Conservation (phyloP, 2,113 vertebrate genomes). For the Phasianus colchicus region DNA sequence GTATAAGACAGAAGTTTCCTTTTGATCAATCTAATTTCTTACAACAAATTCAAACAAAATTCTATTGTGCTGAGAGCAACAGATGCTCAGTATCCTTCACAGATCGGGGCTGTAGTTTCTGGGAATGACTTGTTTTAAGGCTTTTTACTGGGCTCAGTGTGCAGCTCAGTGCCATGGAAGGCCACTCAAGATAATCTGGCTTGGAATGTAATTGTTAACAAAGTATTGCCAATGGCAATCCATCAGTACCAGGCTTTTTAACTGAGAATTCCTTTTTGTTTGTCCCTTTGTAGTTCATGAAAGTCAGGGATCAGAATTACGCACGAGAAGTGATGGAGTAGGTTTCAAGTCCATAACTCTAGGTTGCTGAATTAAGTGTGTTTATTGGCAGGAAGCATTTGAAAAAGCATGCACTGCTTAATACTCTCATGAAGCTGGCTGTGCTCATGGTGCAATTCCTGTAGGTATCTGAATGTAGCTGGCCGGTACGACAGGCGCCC, state of each 20-base stretch:
- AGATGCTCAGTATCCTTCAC: neutral
- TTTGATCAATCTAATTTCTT: neutral
- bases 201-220: neutral
- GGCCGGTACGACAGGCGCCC: conserved; percentile 94
- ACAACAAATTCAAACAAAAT: neutral
- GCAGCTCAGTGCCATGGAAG: neutral
- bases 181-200: neutral
- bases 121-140: neutral
- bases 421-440: neutral
- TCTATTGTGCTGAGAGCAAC: neutral
- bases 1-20: neutral
- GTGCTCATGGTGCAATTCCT: neutral
- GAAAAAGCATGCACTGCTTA: neutral
- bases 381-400: neutral
- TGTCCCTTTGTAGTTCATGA: neutral
- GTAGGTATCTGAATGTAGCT: conserved; percentile 98
- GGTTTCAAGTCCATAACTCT: fast-evolving
- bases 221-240: neutral
- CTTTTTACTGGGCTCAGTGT: neutral
- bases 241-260: neutral
- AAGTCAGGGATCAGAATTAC: neutral
- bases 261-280: neutral
- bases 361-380: neutral
- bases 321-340: neutral
- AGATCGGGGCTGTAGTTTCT: neutral